Evolutionary conservation across 2,888 invertebrate genomes (phyloP).

Genomic region (Therioaphis trifolii): DNA sequence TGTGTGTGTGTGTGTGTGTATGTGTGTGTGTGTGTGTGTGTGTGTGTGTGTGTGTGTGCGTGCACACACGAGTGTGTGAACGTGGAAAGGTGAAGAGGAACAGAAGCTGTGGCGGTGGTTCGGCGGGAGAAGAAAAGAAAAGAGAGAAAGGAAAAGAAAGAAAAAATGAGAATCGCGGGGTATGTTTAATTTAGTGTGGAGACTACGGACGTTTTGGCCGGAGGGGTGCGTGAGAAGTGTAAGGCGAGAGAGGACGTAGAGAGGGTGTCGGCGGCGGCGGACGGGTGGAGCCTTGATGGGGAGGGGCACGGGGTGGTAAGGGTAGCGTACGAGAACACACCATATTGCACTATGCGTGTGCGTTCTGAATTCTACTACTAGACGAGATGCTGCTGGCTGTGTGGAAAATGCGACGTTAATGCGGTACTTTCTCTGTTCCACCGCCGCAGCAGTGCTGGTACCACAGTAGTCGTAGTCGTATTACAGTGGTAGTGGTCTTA

Average conservation of each 20-base stretch:
- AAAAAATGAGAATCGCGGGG: background rate
- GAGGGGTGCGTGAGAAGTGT: no score
- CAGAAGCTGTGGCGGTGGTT: no score
- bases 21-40: no score
- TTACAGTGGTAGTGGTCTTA: no score
- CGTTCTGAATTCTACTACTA: conserved; percentile 40
- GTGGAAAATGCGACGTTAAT: conserved; percentile 60
- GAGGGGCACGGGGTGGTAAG: background rate
- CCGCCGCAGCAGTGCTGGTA: background rate
- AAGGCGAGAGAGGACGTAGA: no score
- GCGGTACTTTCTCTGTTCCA: conserved; percentile 52
- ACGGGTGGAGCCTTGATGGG: background rate
- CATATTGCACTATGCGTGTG: conserved; percentile 43
- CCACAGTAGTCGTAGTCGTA: no score
- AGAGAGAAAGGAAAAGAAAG: background rate
- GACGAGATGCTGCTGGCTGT: conserved; percentile 15
- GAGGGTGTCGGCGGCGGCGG: background rate
- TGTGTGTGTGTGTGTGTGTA: background rate
- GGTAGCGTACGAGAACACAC: conserved; percentile 18
- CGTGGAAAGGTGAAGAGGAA: no score
- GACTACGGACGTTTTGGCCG: no score
- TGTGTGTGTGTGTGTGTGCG: no score
- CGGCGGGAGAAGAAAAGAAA: background rate
- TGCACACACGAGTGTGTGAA: no score
- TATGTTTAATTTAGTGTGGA: conserved; percentile 37